Evolutionary conservation across 2,113 vertebrate species (phyloP).

Genomic region (Rattus norvegicus): GRCr8 NC_086019.1:151886001-151886500

Average conservation of each 20-base stretch:
- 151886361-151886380: slow-evolving; percentile 68
- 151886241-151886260: slow-evolving; percentile 44
- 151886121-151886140: background rate
- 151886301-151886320: background rate
- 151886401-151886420: background rate
- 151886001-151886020: background rate
- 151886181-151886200: slow-evolving; percentile 1
- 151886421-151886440: background rate
- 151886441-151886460: background rate
- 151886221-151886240: background rate
- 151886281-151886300: slow-evolving; percentile 10
- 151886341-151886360: slow-evolving; percentile 26
- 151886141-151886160: slow-evolving; percentile 47
- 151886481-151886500: background rate
- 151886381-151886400: slow-evolving; percentile 35
- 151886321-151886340: slow-evolving; percentile 50
- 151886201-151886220: background rate
- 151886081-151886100: background rate
- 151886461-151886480: background rate
- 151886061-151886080: background rate
- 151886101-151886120: background rate
- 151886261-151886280: slow-evolving; percentile 7
- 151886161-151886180: slow-evolving; percentile 24
- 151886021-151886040: background rate
- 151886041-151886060: background rate